Evolutionary conservation across 2,113 vertebrate genomes (phyloP), one percentile per base, ranked within the genome.

Genomic region (Cyanoramphus novaezelandiae): DNA sequence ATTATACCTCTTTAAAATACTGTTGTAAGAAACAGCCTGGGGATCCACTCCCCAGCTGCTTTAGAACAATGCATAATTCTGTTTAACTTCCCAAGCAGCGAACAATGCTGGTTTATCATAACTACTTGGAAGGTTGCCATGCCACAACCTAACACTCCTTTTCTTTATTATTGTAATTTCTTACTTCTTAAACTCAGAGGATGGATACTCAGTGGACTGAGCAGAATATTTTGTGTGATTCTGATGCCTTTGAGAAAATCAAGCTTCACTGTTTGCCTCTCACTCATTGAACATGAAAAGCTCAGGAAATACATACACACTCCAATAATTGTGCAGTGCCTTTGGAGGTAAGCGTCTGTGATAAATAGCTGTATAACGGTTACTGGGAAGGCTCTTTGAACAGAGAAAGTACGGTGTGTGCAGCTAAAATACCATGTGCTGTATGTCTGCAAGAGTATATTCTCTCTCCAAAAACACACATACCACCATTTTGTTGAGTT

Each of bases 1-100:
- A 95, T 95, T 96, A 94, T 93, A 12, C 35, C 23, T 94, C 63
- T 55, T 94, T 86, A 92, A 91, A 96, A 95, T 39, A 77, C 39
- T 55, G 25, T 62, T 93, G 72, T 83, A 74, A 91, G 94, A 88
- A 92, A 47, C 63, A 93, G 52, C 63, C 87, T 82, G 75, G 90
- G 83, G 90, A 96, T 47, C 43, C 43, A 68, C 44, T 96, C 90
- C 72, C 85, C 97, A 93, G 90, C 49, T 96, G 79, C 77, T 92
- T 95, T 74, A 88, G 59, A 83, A 85, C 75, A 86, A 91, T 78
- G 52, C 33, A n/a, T 37, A 94, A 55, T 90, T 60, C 74, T 90
- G 5, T 78, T 97, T 93, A 49, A 72, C 89, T 94, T 94, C 50
- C 37, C 62, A 33, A 74, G 72, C 53, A 92, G 65, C 0, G 15